These are phyloP conservation scores for Bujurquina vittata DNA, from an alignment of 2,113 vertebrate genomes.

Conservation along the genomic window DNA sequence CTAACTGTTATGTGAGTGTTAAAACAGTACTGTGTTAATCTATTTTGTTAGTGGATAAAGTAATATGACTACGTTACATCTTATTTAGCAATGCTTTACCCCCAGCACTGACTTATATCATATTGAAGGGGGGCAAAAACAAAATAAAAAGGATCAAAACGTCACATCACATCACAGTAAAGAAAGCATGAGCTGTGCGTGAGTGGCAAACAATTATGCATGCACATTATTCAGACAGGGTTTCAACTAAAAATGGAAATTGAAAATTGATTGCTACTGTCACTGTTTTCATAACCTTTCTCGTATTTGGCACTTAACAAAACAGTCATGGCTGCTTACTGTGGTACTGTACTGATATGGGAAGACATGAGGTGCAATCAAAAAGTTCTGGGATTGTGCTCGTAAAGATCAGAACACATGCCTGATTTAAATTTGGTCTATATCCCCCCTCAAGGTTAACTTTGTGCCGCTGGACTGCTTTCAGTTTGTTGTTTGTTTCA, in stretches of 20 bases:
- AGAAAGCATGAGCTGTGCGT: constrained; percentile 33
- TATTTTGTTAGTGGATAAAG: constrained; percentile 45
- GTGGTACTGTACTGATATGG: not conserved
- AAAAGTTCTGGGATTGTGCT: not conserved
- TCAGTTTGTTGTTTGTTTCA: not conserved
- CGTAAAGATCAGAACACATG: not conserved
- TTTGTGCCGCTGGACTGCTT: not conserved
- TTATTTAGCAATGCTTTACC: constrained; percentile 30
- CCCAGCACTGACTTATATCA: not conserved
- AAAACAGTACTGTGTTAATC: constrained; percentile 30
- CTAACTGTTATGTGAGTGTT: constrained; percentile 32
- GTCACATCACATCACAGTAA: constrained; percentile 40
- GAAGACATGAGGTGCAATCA: not conserved
- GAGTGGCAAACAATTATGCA: not conserved
- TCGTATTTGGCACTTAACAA: constrained; percentile 28
- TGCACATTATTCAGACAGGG: constrained; percentile 14
- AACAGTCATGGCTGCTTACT: constrained; percentile 1
- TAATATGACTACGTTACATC: constrained; percentile 32
- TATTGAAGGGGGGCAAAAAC: not conserved
- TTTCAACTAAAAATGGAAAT: constrained; percentile 9
- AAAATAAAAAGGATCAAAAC: not conserved
- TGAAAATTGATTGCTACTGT: constrained; percentile 2
- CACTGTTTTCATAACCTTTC: not conserved
- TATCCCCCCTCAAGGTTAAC: not conserved
- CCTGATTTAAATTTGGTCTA: not conserved